Evolutionary conservation across 2,113 vertebrate species (phyloP).

Genomic region (Pelusios castaneus): DNA sequence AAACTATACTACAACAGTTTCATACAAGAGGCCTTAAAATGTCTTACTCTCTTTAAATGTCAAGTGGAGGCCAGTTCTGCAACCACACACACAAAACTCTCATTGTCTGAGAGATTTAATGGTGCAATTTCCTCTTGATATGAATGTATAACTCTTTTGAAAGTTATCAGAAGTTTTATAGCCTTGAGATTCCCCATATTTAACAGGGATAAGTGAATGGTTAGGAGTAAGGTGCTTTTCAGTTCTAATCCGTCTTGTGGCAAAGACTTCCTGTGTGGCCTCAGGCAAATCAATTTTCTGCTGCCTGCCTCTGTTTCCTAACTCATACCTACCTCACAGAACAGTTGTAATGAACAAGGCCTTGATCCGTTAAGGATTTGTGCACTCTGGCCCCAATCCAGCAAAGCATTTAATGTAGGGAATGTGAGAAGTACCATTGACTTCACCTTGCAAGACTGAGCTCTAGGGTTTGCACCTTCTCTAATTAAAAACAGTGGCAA

Average conservation of each 20-base stretch:
- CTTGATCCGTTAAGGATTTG: background rate
- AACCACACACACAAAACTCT: background rate
- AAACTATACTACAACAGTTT: background rate
- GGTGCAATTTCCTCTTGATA: background rate
- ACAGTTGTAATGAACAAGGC: background rate
- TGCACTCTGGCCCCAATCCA: background rate
- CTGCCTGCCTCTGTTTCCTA: background rate
- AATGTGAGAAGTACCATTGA: rapidly evolving
- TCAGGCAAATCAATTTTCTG: background rate
- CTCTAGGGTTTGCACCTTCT: background rate
- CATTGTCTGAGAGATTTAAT: background rate
- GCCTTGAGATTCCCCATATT: background rate
- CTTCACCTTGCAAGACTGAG: background rate
- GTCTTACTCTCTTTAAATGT: background rate
- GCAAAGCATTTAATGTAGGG: background rate
- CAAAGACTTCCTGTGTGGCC: background rate
- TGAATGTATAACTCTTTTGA: background rate
- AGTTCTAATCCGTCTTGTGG: background rate
- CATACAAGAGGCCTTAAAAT: background rate
- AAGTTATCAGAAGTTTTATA: background rate
- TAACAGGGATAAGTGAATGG: background rate
- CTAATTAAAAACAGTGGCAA: background rate
- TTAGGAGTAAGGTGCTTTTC: background rate
- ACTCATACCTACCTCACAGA: background rate
- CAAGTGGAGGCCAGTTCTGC: background rate